These are phyloP conservation scores for Heterodera filipjevi DNA, from an alignment of 2,888 invertebrate species.

Conservation along the genomic window DNA sequence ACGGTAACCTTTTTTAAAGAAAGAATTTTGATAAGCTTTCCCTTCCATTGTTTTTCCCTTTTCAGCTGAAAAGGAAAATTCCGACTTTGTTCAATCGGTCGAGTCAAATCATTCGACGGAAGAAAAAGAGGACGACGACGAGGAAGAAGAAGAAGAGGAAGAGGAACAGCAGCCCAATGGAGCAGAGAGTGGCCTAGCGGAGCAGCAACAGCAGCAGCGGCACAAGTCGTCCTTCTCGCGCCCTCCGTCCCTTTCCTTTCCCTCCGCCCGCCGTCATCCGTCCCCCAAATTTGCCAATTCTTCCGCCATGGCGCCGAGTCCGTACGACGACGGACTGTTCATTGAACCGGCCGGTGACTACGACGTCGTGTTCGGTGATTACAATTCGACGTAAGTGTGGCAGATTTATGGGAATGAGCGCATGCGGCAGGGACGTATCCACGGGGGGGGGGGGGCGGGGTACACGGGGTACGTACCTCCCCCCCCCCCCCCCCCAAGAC, in stretches of 20 bases:
- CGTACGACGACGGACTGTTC: slow-evolving; percentile 56
- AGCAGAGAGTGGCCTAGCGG: not conserved
- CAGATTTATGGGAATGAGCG: not conserved
- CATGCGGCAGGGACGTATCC: no score
- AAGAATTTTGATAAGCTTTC: not conserved
- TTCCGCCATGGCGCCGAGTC: slow-evolving; percentile 40
- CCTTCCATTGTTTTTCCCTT: not conserved
- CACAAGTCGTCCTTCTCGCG: not conserved
- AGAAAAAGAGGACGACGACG: not conserved
- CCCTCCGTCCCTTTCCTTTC: not conserved
- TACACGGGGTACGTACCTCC: no score
- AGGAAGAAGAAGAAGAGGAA: not conserved
- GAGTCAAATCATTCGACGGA: not conserved
- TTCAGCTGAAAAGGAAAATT: not conserved
- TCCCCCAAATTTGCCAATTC: not conserved
- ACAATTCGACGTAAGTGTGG: slow-evolving; percentile 53
- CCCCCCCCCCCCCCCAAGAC: no score
- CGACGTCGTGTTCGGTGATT: slow-evolving; percentile 62
- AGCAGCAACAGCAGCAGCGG: not conserved
- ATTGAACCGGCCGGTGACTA: slow-evolving; percentile 63
- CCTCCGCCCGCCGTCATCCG: not conserved
- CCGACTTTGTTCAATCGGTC: not conserved
- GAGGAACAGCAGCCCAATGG: not conserved
- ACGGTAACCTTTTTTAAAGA: not conserved
- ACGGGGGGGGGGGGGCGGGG: no score